These are phyloP conservation scores for Moxostoma hubbsi DNA, from an alignment of 2,797 vertebrate genomes.

Conservation along the genomic window DNA sequence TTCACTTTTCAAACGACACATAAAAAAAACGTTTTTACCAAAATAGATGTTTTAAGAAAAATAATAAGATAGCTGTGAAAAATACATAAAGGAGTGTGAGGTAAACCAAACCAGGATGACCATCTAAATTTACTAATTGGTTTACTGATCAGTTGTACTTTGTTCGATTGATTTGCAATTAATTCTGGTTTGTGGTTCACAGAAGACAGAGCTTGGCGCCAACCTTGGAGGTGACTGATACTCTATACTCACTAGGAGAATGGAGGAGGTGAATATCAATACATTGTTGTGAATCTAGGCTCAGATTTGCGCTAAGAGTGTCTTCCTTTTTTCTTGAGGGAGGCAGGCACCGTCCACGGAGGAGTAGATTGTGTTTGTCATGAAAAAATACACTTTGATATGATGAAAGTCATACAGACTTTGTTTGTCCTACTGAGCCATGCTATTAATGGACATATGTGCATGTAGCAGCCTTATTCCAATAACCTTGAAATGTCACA, in stretches of 20 bases:
- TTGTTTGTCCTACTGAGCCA: conserved; percentile 58
- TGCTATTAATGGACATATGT: conserved; percentile 58
- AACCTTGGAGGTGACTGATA: conserved; percentile 91
- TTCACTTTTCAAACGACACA: background rate
- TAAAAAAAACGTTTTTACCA: background rate
- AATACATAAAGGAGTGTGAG: conserved; percentile 58
- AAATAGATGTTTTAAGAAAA: conserved; percentile 11
- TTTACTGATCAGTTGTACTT: conserved; percentile 99
- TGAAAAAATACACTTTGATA: conserved; percentile 56
- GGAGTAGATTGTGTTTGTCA: conserved; percentile 53
- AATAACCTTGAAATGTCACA: conserved; percentile 53
- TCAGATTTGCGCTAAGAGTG: conserved; percentile 73
- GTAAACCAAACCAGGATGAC: conserved; percentile 87
- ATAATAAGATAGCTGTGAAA: conserved; percentile 46
- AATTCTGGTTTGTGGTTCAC: conserved; percentile 97
- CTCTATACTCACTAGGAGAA: conserved; percentile 89
- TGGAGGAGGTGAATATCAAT: conserved; percentile 82
- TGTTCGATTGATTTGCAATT: conserved; percentile 99
- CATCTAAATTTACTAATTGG: conserved; percentile 99
- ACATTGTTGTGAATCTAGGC: conserved; percentile 78
- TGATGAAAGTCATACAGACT: conserved; percentile 60
- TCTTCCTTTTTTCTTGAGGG: conserved; percentile 76
- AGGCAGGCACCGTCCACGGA: conserved; percentile 55
- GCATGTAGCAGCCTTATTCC: conserved; percentile 39
- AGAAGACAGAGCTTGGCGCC: conserved; percentile 94